Percentiles rank a stretch among this genome's conserved stretches.
phyloP scores from a whole-genome alignment of 1,140 invertebrate genomes.

The Kradibia gibbosae region DNA sequence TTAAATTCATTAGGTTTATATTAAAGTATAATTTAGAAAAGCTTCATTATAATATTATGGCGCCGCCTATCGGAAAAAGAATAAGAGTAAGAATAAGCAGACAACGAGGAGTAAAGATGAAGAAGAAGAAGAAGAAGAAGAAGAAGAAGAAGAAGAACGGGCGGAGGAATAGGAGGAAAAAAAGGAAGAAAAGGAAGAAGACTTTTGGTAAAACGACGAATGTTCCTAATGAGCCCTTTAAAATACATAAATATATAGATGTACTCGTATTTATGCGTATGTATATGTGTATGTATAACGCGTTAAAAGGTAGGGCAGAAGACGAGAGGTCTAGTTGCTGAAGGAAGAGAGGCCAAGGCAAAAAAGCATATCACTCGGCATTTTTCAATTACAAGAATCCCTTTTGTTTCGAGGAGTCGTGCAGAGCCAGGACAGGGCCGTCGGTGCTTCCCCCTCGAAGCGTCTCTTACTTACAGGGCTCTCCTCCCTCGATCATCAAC shows the following conservation, averaged over 20 bases:
- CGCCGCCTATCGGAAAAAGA: not conserved
- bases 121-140: no score
- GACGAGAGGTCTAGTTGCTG: no score
- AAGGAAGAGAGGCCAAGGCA: no score
- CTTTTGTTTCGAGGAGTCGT: conserved; percentile 24
- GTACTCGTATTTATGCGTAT: no score
- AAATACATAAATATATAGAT: no score
- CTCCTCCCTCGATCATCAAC: not conserved
- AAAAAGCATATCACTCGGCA: not conserved
- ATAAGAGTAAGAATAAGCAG: not conserved
- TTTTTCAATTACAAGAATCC: conserved; percentile 40
- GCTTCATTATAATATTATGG: not conserved
- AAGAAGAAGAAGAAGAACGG: not conserved
- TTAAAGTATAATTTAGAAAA: not conserved
- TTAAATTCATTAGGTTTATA: not conserved
- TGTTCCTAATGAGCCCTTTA: no score
- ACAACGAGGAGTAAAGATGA: not conserved
- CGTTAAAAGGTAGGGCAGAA: no score
- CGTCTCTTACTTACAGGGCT: not conserved
- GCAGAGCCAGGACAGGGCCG: not conserved
- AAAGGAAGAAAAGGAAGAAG: no score
- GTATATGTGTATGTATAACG: no score
- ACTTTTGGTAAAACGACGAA: no score
- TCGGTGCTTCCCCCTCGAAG: conserved; percentile 8
- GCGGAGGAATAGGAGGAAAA: no score